Evolutionary conservation across 2,113 vertebrate species (phyloP).

Genomic region (Petaurus breviceps): DNA sequence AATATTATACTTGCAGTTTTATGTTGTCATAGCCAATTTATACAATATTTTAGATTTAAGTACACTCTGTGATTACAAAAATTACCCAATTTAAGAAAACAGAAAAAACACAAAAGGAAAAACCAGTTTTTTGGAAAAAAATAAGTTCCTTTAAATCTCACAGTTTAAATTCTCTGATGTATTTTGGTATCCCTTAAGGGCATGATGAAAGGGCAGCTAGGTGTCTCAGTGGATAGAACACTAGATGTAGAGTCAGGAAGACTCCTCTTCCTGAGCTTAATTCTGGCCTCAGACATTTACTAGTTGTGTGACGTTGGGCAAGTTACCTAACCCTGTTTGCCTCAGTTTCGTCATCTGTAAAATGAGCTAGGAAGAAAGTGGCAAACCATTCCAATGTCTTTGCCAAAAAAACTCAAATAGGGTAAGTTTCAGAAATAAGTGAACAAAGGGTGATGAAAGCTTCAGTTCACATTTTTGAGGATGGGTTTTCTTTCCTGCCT

Average conservation of each 20-base stretch:
- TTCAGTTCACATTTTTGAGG: background rate
- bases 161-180: background rate
- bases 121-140: too few relatives aligned
- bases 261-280: too few relatives aligned
- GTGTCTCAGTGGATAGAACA: too few relatives aligned
- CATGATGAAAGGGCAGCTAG: background rate
- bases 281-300: too few relatives aligned
- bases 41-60: background rate
- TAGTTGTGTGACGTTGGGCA: too few relatives aligned
- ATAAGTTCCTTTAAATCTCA: background rate
- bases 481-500: background rate
- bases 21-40: background rate
- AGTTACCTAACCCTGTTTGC: too few relatives aligned
- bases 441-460: background rate
- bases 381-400: too few relatives aligned
- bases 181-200: background rate
- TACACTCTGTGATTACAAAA: background rate
- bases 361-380: too few relatives aligned
- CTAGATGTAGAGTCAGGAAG: too few relatives aligned
- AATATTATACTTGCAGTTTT: background rate
- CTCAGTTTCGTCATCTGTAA: too few relatives aligned
- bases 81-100: background rate
- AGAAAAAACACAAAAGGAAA: background rate
- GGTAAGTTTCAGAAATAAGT: too few relatives aligned
- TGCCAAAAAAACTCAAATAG: too few relatives aligned